phyloP scores from a whole-genome alignment of 2,797 vertebrate genomes.

The Cyprinodon diabolis region DNA sequence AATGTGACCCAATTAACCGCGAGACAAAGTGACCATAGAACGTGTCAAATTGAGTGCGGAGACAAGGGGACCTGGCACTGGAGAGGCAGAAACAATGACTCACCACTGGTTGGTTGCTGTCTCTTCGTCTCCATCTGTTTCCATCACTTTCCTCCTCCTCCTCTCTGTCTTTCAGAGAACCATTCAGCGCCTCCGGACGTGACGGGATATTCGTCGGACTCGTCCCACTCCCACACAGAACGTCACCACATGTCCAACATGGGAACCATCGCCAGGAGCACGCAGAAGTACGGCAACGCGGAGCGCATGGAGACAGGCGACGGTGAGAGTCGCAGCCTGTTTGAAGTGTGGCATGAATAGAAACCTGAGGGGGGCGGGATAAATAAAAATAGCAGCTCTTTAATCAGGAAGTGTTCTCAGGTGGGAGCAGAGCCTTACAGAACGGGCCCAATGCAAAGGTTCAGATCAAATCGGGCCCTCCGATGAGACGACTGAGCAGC shows the following conservation, averaged over 20 bases:
- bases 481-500: constrained; percentile 33
- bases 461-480: constrained; percentile 42
- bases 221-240: constrained; percentile 83
- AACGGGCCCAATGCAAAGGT: constrained; percentile 43
- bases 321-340: constrained; percentile 46
- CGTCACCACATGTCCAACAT: constrained; percentile 83
- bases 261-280: constrained; percentile 87
- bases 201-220: constrained; percentile 97
- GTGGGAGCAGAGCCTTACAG: constrained; percentile 48
- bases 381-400: constrained; percentile 46
- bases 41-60: constrained; percentile 23
- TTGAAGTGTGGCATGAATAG: background rate
- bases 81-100: constrained; percentile 39
- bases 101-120: constrained; percentile 21
- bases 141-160: background rate
- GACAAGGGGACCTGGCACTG: constrained; percentile 22
- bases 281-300: constrained; percentile 93
- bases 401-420: constrained; percentile 38
- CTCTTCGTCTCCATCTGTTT: constrained; percentile 12
- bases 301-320: constrained; percentile 88
- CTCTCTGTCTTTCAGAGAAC: constrained; percentile 84
- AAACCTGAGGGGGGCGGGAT: constrained; percentile 4
- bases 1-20: constrained; percentile 30
- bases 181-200: constrained; percentile 96
- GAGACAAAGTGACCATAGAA: constrained; percentile 20